Conservation (phyloP, 2,113 vertebrate genomes). For the Actinemys pallida region DNA sequence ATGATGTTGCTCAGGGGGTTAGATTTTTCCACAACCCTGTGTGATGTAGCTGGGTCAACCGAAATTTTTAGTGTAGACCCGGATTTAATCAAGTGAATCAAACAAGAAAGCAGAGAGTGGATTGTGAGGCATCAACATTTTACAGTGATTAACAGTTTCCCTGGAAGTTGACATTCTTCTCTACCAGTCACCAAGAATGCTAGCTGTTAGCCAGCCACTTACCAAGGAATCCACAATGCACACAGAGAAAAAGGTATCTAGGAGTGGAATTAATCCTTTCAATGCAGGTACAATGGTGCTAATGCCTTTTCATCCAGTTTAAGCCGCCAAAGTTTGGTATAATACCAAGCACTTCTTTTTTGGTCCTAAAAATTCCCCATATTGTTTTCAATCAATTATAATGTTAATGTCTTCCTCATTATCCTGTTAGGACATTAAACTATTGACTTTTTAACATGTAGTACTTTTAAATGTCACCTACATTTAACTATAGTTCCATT, state of each 20-base stretch:
- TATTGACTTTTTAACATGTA: fast-evolving
- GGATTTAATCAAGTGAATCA: neutral
- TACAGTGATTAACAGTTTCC: neutral
- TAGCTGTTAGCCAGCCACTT: neutral
- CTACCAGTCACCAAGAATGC: neutral
- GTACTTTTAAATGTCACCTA: neutral
- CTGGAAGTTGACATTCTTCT: neutral
- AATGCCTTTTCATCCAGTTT: constrained; percentile 12
- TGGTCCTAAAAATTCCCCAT: neutral
- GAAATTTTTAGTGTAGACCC: neutral
- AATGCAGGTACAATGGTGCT: neutral
- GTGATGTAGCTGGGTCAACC: neutral
- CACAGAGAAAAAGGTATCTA: constrained; percentile 13
- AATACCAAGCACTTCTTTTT: neutral
- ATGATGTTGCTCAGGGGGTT: neutral
- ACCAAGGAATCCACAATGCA: neutral
- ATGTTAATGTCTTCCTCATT: neutral
- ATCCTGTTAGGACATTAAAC: neutral
- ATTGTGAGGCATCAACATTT: neutral
- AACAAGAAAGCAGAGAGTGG: neutral
- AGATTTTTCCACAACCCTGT: neutral
- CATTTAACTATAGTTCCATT: neutral
- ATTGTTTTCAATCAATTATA: constrained; percentile 23
- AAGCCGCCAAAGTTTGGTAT: neutral
- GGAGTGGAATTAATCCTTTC: constrained; percentile 47